Base-by-base conservation (phyloP, 2,797 vertebrate species). In the Bradypodion ventrale region DNA sequence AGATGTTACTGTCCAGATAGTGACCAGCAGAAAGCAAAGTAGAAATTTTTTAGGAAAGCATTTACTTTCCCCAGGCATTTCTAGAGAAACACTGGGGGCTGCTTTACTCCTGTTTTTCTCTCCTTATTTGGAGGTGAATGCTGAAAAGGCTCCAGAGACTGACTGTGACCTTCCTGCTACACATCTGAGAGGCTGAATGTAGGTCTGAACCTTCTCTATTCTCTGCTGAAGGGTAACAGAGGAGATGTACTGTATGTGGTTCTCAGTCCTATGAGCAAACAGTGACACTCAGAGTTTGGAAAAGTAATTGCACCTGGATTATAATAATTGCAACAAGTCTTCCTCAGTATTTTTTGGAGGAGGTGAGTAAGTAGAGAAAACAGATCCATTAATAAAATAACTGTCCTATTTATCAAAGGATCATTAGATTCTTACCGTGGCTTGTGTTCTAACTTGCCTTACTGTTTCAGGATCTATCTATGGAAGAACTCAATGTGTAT, bases 271-370 rank as follows among this genome's bases (percentile, higher is more conserved):
- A 16, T 80, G 73, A 92, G 85, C 78, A 44, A 94, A 94, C 89
- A 94, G 94, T 90, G 93, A 75, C 93, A 89, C 92, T 65, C 88
- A 93, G 91, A 93, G 94, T 86, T 90, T 84, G 66, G 63, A 75
- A 35, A 63, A 84, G 85, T 83, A 90, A 94, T 70, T 90, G 88
- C 93, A 93, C 42, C 37, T 29, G 7, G 8, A n/a, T 70, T 65
- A 25, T 44, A n/a, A n/a, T n/a, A n/a, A n/a, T n/a, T n/a, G n/a
- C 16, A 66, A 21, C 25, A 65, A 42, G 16, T 23, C 19, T 32
- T 70, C 25, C 2, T 37, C 25, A 29, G 6, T 49, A 1, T 52
- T 74, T 46, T 35, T 1, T 7, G 23, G 4, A 6, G 15, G 19
- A 37, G 3, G 6, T 1, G 65, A 32, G 46, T 52, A 37, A 63